Percentiles rank a stretch among this genome's conserved stretches.
Evolutionary conservation across 1,140 invertebrate genomes (phyloP).

Genomic region (Scaptomyza hsui): DNA sequence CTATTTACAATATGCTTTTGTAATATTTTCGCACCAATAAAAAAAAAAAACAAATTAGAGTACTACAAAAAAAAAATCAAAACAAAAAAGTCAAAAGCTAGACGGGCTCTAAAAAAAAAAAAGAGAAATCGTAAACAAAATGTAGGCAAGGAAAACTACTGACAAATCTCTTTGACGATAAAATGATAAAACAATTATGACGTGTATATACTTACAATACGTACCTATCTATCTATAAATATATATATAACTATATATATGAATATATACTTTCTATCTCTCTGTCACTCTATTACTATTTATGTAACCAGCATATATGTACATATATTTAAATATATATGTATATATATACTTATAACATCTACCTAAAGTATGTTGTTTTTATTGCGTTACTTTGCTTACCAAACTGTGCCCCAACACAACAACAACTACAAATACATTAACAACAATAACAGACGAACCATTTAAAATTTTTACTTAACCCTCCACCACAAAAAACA

Average conservation of each 20-base stretch:
- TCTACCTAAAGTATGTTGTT: slow-evolving; percentile 60
- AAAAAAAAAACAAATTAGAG: slow-evolving; percentile 45
- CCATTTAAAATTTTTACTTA: slow-evolving; percentile 4
- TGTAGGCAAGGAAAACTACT: slow-evolving; percentile 53
- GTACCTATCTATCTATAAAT: slow-evolving; percentile 50
- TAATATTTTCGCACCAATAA: slow-evolving; percentile 78
- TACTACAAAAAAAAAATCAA: slow-evolving; percentile 25
- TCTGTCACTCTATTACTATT: slow-evolving; percentile 53
- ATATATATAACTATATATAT: slow-evolving; percentile 45
- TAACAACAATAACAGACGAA: slow-evolving; percentile 23
- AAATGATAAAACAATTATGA: slow-evolving; percentile 83
- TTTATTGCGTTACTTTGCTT: slow-evolving; percentile 69
- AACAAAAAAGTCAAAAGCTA: slow-evolving; percentile 57
- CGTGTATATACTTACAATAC: slow-evolving; percentile 68
- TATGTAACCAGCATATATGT: slow-evolving; percentile 14
- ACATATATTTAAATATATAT: slow-evolving; percentile 38
- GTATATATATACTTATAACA: slow-evolving; percentile 46
- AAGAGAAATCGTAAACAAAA: slow-evolving; percentile 31
- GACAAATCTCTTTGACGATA: slow-evolving; percentile 82
- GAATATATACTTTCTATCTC: slow-evolving; percentile 54
- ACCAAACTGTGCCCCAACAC: slow-evolving; percentile 23
- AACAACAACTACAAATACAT: slow-evolving; percentile 13
- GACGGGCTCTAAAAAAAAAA: slow-evolving; percentile 40
- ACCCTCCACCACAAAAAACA: neutral
- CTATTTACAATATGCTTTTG: slow-evolving; percentile 83